phyloP scores from a whole-genome alignment of 1,140 invertebrate genomes.

The Lordiphosa stackelbergi region DNA sequence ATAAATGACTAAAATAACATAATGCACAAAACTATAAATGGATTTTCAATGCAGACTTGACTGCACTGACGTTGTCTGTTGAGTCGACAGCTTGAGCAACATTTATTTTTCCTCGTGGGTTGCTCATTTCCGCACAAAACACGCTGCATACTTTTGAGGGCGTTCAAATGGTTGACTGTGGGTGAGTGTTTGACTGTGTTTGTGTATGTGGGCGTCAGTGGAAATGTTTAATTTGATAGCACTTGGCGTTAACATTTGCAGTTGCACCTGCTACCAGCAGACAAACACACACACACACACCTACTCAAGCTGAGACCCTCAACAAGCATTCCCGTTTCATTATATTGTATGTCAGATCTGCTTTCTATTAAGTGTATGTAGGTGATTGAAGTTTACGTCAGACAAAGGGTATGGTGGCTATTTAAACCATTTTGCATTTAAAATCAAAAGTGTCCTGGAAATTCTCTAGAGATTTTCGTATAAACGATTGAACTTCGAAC shows the following conservation, averaged over 20 bases:
- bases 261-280: constrained; percentile 36
- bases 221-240: constrained; percentile 59
- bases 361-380: no score
- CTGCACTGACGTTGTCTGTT: constrained; percentile 19
- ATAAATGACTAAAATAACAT: constrained; percentile 37
- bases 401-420: no score
- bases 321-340: no score
- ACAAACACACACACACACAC: constrained; percentile 7
- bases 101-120: constrained; percentile 10
- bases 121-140: constrained; percentile 45
- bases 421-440: no score
- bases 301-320: background rate
- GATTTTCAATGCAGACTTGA: constrained; percentile 43
- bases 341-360: no score
- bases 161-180: background rate
- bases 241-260: constrained; percentile 56
- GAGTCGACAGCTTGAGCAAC: constrained; percentile 24
- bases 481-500: no score
- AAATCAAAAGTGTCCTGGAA: no score
- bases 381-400: no score
- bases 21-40: constrained; percentile 40
- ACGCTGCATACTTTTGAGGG: constrained; percentile 45
- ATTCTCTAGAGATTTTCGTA: no score
- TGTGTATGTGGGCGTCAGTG: constrained; percentile 9
- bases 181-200: constrained; percentile 4